These are phyloP conservation scores for Gopherus evgoodei DNA, from an alignment of 2,113 vertebrate species.

Conservation along the genomic window DNA sequence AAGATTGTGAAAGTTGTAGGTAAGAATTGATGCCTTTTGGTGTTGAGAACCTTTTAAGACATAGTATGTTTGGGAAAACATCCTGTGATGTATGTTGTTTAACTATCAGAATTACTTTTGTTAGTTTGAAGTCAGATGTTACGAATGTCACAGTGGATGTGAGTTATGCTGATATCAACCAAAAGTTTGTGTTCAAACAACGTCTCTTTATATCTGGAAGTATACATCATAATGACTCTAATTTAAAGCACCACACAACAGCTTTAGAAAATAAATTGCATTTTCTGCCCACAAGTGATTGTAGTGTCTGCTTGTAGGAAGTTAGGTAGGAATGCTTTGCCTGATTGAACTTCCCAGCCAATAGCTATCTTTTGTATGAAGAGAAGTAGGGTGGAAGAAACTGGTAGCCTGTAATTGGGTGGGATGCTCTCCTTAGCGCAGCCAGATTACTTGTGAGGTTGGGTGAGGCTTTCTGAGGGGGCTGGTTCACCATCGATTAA, in stretches of 20 bases:
- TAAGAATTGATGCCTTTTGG: not conserved
- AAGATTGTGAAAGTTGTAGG: not conserved
- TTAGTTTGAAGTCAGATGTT: not conserved
- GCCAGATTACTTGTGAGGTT: not conserved
- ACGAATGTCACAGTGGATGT: rapidly evolving
- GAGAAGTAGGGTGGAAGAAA: not conserved
- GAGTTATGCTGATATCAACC: not conserved
- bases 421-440: not conserved
- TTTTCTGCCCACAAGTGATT: not conserved
- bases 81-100: not conserved
- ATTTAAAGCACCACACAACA: not conserved
- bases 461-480: not conserved
- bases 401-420: not conserved
- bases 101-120: not conserved
- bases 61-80: not conserved
- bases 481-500: rapidly evolving
- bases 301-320: rapidly evolving
- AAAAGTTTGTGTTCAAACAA: rapidly evolving
- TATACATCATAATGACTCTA: rapidly evolving
- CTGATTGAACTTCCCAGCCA: rapidly evolving
- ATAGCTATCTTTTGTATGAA: not conserved
- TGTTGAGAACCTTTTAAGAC: not conserved
- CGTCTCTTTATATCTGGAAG: not conserved
- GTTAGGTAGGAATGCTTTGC: rapidly evolving
- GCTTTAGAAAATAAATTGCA: not conserved